phyloP scores from a whole-genome alignment of 2,113 vertebrate genomes.

The Thunnus maccoyii region DNA sequence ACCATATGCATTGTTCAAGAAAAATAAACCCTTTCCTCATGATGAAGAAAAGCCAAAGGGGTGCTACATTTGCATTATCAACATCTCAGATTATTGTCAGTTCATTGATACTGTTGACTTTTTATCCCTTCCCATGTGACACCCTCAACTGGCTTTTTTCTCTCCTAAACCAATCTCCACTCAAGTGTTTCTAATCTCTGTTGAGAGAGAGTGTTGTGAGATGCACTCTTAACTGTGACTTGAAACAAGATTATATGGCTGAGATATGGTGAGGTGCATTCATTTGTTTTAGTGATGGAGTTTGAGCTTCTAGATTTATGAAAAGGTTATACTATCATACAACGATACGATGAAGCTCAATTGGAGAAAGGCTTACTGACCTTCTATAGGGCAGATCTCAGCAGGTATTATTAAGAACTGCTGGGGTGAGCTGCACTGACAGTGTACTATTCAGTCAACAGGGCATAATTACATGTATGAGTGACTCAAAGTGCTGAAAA shows the following conservation, averaged over 20 bases:
- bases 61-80: slow-evolving; percentile 10
- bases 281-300: slow-evolving; percentile 40
- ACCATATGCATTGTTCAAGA: not conserved
- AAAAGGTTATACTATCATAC: slow-evolving; percentile 5
- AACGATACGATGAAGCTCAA: not conserved
- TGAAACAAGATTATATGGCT: slow-evolving; percentile 59
- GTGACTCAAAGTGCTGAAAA: not conserved
- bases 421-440: not conserved
- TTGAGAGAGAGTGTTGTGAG: slow-evolving; percentile 49
- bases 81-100: slow-evolving; percentile 49
- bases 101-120: slow-evolving; percentile 21
- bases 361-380: not conserved
- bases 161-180: slow-evolving; percentile 59
- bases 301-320: slow-evolving; percentile 19
- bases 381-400: not conserved
- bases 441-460: not conserved
- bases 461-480: slow-evolving; percentile 7
- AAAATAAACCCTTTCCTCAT: not conserved
- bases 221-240: slow-evolving; percentile 59
- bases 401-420: not conserved
- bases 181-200: slow-evolving; percentile 74
- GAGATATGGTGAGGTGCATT: slow-evolving; percentile 45
- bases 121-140: slow-evolving; percentile 18
- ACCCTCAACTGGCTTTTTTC: slow-evolving; percentile 40
- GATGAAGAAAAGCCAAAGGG: not conserved